A percentile compares a stretch with the other conserved stretches of the same genome.
phyloP scores from a whole-genome alignment of 64 coral and sea anemone genomes.

The Dendronephthya gigantea region DNA sequence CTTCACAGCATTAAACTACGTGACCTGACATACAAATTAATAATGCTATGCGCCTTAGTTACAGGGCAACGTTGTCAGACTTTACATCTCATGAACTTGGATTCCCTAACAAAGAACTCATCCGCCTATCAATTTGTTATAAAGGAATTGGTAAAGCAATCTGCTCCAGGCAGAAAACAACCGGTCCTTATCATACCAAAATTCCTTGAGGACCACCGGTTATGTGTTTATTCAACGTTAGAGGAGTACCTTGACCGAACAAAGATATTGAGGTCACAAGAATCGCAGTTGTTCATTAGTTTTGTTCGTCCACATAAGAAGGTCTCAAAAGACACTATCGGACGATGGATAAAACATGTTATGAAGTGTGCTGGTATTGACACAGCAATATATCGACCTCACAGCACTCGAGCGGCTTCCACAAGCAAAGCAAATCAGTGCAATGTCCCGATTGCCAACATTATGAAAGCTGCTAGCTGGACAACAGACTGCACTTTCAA shows the following conservation, averaged over 20 bases:
- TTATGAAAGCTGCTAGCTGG: constrained; percentile 9
- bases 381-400: neutral
- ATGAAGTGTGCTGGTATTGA: neutral
- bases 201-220: neutral
- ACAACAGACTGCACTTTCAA: constrained; percentile 25
- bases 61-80: constrained; percentile 37
- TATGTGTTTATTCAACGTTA: constrained; percentile 27
- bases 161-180: constrained; percentile 32
- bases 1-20: neutral
- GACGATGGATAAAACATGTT: constrained; percentile 3
- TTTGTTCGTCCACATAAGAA: neutral
- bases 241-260: constrained; percentile 4
- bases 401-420: neutral
- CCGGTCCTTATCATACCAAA: constrained; percentile 21
- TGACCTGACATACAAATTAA: constrained; percentile 23
- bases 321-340: constrained; percentile 18
- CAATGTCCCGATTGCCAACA: neutral
- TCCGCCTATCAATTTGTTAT: constrained; percentile 23
- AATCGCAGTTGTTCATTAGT: constrained; percentile 6
- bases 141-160: constrained; percentile 17
- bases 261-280: neutral
- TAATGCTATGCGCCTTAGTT: constrained; percentile 36
- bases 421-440: constrained; percentile 3
- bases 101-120: neutral
- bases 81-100: constrained; percentile 27